Base-by-base conservation (phyloP, 2,113 vertebrate genomes). In the Scatophagus argus region DNA sequence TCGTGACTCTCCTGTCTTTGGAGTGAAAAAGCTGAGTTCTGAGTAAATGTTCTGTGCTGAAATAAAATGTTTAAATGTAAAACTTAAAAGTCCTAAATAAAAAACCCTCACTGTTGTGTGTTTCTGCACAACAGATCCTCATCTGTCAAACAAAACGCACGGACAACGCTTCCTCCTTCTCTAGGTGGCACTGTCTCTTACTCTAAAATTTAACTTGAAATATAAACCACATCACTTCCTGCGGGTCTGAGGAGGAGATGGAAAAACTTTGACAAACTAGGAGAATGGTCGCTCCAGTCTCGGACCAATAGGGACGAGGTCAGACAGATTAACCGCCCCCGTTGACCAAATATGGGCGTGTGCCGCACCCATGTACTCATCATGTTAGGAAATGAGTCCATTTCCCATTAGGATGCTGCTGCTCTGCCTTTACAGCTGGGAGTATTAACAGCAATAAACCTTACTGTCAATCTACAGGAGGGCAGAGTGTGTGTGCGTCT, bases 381-480 rank as follows among this genome's bases (percentile, higher is more conserved):
- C 56, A 55, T 49, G 86, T 85, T 85, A 72, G 88, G 90, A 90
- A 93, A 91, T 93, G 85, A 93, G 84, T 84, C 81, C 75, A 88
- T 92, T 93, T 87, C 87, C 90, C 83, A 92, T 93, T 88, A 90
- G 88, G 87, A 91, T 83, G 88, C 88, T 84, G 76, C 87, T 58
- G 85, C 88, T 89, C 86, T 83, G 79, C 86, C 85, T 81, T 66
- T 90, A 90, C 90, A 93, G 90, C 88, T 87, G 86, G 47, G 84
- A 86, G 90, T 87, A 92, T 93, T 92, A 93, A 84, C 87, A 88
- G 90, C 83, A 93, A 92, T 93, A 92, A 93, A 93, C 81, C 84
- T 88, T 36, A 81, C 87, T 92, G 92, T 92, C 91, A 92, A 73
- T 91, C 85, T 87, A 6, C 63, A 61, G 44, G 23, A 81, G 88